phyloP scores from a whole-genome alignment of 2,797 vertebrate species.

The Vultur gryphus region DNA sequence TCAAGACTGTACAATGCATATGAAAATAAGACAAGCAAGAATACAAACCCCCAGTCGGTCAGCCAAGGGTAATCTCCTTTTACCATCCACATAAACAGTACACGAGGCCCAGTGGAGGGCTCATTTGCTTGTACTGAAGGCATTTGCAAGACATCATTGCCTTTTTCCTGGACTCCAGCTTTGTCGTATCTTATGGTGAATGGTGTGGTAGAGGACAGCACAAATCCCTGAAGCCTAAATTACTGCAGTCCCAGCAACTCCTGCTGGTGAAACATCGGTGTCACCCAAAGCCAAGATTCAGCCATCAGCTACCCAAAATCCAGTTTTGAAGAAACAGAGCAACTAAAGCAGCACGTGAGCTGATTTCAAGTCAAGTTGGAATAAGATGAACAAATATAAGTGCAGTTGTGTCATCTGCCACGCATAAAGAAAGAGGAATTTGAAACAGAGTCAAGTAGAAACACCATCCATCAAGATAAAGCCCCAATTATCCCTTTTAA shows the following conservation, averaged over 20 bases:
- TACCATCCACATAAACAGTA: background rate
- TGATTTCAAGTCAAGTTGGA: slow-evolving; percentile 33
- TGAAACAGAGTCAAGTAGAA: slow-evolving; percentile 27
- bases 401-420: slow-evolving; percentile 30
- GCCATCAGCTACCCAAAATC: background rate
- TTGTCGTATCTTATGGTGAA: background rate
- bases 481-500: slow-evolving; percentile 54
- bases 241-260: background rate
- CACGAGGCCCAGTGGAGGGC: accelerated
- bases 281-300: background rate
- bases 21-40: background rate
- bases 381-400: slow-evolving; percentile 9
- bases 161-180: background rate
- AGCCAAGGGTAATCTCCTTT: background rate
- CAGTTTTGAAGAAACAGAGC: slow-evolving; percentile 33
- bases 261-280: background rate
- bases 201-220: background rate
- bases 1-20: background rate
- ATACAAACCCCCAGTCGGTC: background rate
- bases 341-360: background rate
- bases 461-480: slow-evolving; percentile 27
- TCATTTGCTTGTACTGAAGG: background rate
- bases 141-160: background rate
- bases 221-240: background rate
- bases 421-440: background rate